Base-by-base conservation (phyloP, 2,113 vertebrate species). In the Atractosteus spatula region DNA sequence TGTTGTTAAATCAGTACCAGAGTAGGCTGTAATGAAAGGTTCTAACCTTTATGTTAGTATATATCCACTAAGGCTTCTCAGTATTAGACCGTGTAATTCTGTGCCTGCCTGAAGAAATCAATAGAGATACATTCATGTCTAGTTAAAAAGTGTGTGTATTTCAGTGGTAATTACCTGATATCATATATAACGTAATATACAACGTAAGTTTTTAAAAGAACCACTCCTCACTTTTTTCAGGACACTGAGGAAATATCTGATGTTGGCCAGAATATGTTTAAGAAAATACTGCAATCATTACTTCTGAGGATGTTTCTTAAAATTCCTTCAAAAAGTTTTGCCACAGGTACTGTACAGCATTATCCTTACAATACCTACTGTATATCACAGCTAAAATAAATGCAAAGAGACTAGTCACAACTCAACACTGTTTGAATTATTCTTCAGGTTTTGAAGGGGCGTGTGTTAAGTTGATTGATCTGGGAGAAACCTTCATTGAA, bases 21-120 rank as follows among this genome's bases (percentile, higher is more conserved):
- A 73, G 76, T 73, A 79, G 81, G 83, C 82, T 78, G 76, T 87
- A 78, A 82, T 88, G 80, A 85, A 89, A 89, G 86, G 81, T 84
- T 82, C 85, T 82, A 86, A 86, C 83, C 82, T 76, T 72, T 47
- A 72, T 81, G 82, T 84, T 79, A 74, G 66, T 73, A 63, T 70
- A 75, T 66, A 82, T 77, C 71, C 78, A 54, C 69, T 72, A 55
- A 69, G 68, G 73, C 72, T 71, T 70, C 77, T 68, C 73, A 29
- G 80, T 86, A 81, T 83, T 74, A 77, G 72, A 5, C 83, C 84
- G 84, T 81, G 84, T 68, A 84, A 85, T 87, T 85, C 68, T 76
- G 79, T 78, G 29, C 69, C 61, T 51, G 0, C 77, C 79, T 63
- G 66, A 78, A 66, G 42, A 62, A 73, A 88, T 86, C 81, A 71